Evolutionary conservation across 2,888 invertebrate species (phyloP).

Genomic region (Seira musarum): DNA sequence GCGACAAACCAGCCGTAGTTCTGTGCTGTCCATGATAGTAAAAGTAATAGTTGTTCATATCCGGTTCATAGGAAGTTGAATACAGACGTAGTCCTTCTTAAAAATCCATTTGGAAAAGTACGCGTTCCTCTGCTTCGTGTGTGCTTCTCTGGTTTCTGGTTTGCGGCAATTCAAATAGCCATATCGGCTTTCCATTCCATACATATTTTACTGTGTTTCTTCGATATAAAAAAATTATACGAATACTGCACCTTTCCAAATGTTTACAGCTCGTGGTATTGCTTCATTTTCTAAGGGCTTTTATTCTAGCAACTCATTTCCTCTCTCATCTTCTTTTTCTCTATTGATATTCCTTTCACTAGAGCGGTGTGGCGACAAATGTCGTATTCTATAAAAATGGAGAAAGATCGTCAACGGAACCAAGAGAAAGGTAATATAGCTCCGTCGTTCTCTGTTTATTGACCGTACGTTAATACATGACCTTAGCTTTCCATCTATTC

Average conservation of each 20-base stretch:
- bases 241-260: not conserved
- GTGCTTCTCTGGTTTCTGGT: slow-evolving; percentile 42
- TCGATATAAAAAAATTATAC: not conserved
- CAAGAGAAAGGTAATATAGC: too few species aligned
- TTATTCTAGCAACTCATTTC: slow-evolving; percentile 33
- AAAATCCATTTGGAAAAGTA: slow-evolving; percentile 26
- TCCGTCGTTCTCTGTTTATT: too few species aligned
- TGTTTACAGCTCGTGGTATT: too few species aligned
- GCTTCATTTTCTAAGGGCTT: not conserved
- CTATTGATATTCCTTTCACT: slow-evolving; percentile 53
- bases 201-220: not conserved
- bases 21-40: not conserved
- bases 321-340: slow-evolving; percentile 41
- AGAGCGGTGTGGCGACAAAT: too few species aligned
- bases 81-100: slow-evolving; percentile 27
- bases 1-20: not conserved
- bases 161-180: slow-evolving; percentile 50
- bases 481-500: too few species aligned
- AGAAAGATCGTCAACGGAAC: too few species aligned
- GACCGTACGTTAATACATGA: too few species aligned
- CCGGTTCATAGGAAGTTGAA: slow-evolving; percentile 39
- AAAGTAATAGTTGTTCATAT: slow-evolving; percentile 32
- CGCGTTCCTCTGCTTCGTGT: slow-evolving; percentile 11
- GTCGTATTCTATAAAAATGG: too few species aligned
- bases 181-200: slow-evolving; percentile 1